Base-by-base conservation (phyloP, 2,113 vertebrate species). In the Macaca nemestrina region DNA sequence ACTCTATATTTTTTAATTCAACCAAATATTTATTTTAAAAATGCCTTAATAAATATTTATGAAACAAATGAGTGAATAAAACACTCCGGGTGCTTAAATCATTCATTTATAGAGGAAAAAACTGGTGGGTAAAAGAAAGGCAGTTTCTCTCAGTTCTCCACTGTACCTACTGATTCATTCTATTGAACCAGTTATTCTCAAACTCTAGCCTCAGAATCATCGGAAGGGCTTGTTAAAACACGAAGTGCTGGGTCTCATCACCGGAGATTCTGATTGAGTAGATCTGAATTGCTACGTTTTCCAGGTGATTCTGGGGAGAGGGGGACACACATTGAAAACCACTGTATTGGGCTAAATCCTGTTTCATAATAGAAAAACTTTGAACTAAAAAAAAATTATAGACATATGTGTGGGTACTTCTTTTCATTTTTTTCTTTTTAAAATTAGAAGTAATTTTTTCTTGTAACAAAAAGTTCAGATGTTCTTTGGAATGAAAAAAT, bases 21-120 rank as follows among this genome's bases (percentile, higher is more conserved):
- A 75, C 12, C n/a, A 95, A 91, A 80, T 8, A 48, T 73, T 50
- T 80, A 20, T 52, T 55, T 95, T 84, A 68, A 91, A 87, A 76
- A 79, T 2, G 30, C 23, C 43, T 25, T 48, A 76, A 67, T 18
- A 91, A 57, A 73, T 67, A 95, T 50, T 72, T 22, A 90, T 79
- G 86, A 35, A 79, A 86, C 5, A 86, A 88, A 88, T n/a, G 6
- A 88, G 70, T 88, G 38, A 88, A 52, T 78, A 88, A 70, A 95
- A 73, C 30, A 57, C 9, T 2, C 12, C 48, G 8, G 38, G 2
- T 57, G 20, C 11, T 81, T 85, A 88, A 94, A n/a, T 35, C 20
- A 64, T 35, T 75, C 30, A 73, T 90, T 59, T 57, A 88, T 70
- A 81, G 52, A 32, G 38, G 70, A 64, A 40, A n/a, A 55, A 25